A percentile compares a stretch with the other conserved stretches of the same genome.
Evolutionary conservation across 2,113 vertebrate species (phyloP).

Genomic region (Prolemur simus): DNA sequence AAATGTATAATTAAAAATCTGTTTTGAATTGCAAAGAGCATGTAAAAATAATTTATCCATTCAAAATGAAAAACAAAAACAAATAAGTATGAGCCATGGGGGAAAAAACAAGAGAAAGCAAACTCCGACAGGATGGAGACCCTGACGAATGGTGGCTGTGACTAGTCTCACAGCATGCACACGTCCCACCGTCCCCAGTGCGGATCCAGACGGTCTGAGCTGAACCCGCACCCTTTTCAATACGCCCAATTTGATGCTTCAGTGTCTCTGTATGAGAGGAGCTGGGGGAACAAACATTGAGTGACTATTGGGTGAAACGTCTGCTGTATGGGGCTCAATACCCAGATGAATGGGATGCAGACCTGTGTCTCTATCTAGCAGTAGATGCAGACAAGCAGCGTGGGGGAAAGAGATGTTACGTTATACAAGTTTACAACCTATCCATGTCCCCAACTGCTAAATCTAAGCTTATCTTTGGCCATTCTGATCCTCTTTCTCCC

Average conservation of each 20-base stretch:
- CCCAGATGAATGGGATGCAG: neutral
- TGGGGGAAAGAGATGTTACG: neutral
- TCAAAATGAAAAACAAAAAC: constrained; percentile 66
- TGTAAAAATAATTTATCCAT: constrained; percentile 64
- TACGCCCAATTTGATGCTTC: neutral
- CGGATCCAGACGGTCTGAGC: neutral
- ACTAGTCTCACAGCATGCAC: accelerated
- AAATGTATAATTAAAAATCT: constrained; percentile 74
- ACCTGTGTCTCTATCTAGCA: too few species aligned
- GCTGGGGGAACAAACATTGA: neutral
- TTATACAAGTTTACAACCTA: neutral
- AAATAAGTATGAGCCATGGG: constrained; percentile 29
- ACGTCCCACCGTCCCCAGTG: accelerated
- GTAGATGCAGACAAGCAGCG: neutral
- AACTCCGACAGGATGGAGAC: neutral
- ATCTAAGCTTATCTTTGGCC: neutral
- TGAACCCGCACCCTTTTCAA: neutral
- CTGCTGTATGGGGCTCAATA: neutral
- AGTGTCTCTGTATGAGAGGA: neutral
- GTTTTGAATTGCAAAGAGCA: constrained; percentile 58
- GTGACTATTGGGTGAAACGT: neutral
- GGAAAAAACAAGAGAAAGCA: neutral
- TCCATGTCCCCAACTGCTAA: neutral
- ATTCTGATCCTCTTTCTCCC: neutral
- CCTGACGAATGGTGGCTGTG: neutral